phyloP scores from a whole-genome alignment of 92 coral and sea anemone species.

The Nematostella vectensis region DNA sequence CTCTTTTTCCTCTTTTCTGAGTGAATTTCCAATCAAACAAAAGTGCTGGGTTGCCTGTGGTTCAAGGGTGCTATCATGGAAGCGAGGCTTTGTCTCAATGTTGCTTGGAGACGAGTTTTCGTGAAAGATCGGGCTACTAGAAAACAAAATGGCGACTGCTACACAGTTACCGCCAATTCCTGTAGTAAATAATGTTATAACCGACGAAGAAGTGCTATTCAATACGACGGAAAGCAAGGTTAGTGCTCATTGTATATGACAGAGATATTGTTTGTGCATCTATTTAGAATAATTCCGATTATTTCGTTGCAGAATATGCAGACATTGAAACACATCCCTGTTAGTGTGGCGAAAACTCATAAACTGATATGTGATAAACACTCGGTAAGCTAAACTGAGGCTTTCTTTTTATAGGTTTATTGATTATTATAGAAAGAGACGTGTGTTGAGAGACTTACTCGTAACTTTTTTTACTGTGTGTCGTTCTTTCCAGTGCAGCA shows the following conservation, averaged over 20 bases:
- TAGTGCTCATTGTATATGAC: neutral
- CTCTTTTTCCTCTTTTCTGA: too few relatives aligned
- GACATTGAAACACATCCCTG: conserved; percentile 17
- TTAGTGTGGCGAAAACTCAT: conserved; percentile 67
- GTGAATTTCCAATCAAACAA: too few relatives aligned
- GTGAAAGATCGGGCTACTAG: conserved; percentile 2
- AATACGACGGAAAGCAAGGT: conserved; percentile 39
- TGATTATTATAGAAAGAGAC: too few relatives aligned
- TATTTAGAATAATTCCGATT: neutral
- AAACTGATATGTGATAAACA: conserved; percentile 85
- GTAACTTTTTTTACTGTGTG: too few relatives aligned
- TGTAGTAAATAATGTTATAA: conserved; percentile 77
- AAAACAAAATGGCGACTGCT: conserved; percentile 86
- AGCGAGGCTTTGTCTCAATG: conserved; percentile 6
- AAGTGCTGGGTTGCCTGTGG: conserved; percentile 17
- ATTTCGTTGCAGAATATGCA: conserved; percentile 7
- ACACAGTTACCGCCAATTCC: conserved; percentile 66
- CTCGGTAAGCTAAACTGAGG: conserved; percentile 74
- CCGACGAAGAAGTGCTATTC: conserved; percentile 59
- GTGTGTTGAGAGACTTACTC: too few relatives aligned
- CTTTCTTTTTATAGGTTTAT: too few relatives aligned
- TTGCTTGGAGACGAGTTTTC: conserved; percentile 15
- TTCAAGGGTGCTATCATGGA: neutral
- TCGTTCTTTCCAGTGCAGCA: too few relatives aligned
- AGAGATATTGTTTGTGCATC: neutral